Evolutionary conservation across 2,797 vertebrate species (phyloP).

Genomic region (Acipenser oxyrinchus): DNA sequence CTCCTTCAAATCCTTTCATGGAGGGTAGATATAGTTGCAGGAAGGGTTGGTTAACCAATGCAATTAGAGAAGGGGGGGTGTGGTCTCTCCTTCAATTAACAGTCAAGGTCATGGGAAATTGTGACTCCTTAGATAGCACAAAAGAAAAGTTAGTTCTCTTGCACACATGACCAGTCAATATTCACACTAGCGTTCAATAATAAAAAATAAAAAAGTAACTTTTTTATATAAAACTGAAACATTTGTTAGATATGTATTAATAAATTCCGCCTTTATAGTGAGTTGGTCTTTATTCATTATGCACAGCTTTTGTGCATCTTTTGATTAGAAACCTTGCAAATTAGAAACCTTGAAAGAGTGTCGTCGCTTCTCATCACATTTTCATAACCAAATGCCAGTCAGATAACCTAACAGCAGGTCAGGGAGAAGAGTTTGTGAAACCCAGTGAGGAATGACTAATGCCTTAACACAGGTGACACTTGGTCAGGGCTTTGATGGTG

Average conservation of each 20-base stretch:
- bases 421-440: constrained; percentile 9
- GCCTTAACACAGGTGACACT: constrained; percentile 14
- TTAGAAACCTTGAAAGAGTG: constrained; percentile 1
- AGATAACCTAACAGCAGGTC: constrained; percentile 6
- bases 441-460: constrained; percentile 19
- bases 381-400: constrained; percentile 4
- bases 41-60: no score
- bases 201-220: no score
- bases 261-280: neutral
- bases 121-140: no score
- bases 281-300: constrained; percentile 7
- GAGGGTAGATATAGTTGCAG: no score
- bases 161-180: no score
- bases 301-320: neutral
- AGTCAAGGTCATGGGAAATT: no score
- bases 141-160: no score
- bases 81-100: no score
- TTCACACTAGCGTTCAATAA: no score
- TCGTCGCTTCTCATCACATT: neutral
- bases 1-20: no score
- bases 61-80: no score
- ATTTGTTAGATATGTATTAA: neutral
- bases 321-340: neutral
- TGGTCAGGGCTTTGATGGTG: neutral
- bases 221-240: neutral